Percentiles rank a stretch among this genome's conserved stretches.
Conservation (phyloP, 2,113 vertebrate genomes). For the Leptodactylus fuscus region DNA sequence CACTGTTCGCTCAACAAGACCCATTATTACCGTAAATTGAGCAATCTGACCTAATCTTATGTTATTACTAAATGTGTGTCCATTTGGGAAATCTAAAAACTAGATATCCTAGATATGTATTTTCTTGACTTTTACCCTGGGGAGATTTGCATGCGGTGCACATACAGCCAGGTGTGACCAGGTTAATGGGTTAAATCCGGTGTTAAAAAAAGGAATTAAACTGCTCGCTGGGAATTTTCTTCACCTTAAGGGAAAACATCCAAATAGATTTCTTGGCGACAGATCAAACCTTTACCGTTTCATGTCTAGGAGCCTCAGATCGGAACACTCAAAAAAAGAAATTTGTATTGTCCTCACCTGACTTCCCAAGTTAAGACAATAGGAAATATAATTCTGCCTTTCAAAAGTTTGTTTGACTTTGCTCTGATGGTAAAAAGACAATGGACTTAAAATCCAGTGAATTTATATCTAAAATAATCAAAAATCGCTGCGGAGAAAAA, state of each 20-base stretch:
- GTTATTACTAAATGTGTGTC: neutral
- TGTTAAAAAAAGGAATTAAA: slow-evolving; percentile 23
- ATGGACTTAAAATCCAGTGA: too few species aligned
- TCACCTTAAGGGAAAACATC: slow-evolving; percentile 55
- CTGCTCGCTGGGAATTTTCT: slow-evolving; percentile 48
- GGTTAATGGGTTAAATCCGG: slow-evolving; percentile 26
- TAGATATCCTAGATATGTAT: too few species aligned
- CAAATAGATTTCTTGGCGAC: slow-evolving; percentile 46
- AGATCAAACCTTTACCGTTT: slow-evolving; percentile 49
- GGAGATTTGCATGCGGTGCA: neutral
- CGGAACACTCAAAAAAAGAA: slow-evolving; percentile 3
- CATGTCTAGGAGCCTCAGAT: slow-evolving; percentile 27
- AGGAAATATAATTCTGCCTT: neutral
- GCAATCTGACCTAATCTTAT: too few species aligned
- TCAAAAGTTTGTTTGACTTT: neutral
- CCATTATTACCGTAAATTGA: too few species aligned
- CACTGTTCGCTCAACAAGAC: too few species aligned
- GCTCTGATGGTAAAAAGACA: neutral
- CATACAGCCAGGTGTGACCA: neutral
- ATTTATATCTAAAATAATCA: neutral
- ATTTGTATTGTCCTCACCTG: slow-evolving; percentile 46
- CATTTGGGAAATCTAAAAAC: neutral
- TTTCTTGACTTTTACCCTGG: too few species aligned
- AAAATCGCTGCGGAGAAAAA: too few species aligned
- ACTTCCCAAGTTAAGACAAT: slow-evolving; percentile 6